Evolutionary conservation across 2,888 invertebrate genomes (phyloP), one percentile per base, ranked within the genome.

Genomic region (Apodemia zela): DNA sequence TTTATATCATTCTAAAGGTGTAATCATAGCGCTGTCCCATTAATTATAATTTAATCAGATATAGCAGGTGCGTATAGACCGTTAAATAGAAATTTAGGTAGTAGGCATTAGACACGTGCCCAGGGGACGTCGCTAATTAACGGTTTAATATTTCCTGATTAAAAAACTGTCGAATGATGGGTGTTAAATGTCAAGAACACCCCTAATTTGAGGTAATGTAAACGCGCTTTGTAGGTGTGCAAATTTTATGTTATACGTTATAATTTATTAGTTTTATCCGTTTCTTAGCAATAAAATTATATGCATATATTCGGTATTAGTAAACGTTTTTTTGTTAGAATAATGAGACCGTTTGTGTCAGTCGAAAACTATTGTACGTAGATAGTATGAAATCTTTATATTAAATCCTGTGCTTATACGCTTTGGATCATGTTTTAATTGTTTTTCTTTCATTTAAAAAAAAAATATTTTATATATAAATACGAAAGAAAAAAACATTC

Each of bases 61-160:
- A 15, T 8, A 25, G 62, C 62, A 63, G 62, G 59, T 63, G 62
- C 42, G 25, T 18, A 21, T 29, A 15, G 21, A 25, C 62, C 62
- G 59, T 63, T 63, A 63, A 63, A 58, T 51, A 57, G 61, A 21
- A 51, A 33, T 61, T 33, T 47, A 29, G 47, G 49, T 7, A 42
- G 42, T 42, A 42, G 42, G 1, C n/a, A 45, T n/a, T 45, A 35
- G 61, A 33, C 61, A 61, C 61, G 61, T 61, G 51, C 21, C 35
- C 33, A 10, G n/a, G 59, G 7, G 45, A 21, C 54, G 21, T 51
- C 21, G 54, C 54, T 54, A 47, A 59, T 63, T 63, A 58, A 18
- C 47, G 62, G 59, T 62, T 58, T 59, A 33, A 60, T 38, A 38
- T 60, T 60, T 45, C 60, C 60, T 60, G 42, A 58, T 47, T 63